phyloP scores from a whole-genome alignment of 2,113 vertebrate genomes.

The Microcebus ravelobensis region DNA sequence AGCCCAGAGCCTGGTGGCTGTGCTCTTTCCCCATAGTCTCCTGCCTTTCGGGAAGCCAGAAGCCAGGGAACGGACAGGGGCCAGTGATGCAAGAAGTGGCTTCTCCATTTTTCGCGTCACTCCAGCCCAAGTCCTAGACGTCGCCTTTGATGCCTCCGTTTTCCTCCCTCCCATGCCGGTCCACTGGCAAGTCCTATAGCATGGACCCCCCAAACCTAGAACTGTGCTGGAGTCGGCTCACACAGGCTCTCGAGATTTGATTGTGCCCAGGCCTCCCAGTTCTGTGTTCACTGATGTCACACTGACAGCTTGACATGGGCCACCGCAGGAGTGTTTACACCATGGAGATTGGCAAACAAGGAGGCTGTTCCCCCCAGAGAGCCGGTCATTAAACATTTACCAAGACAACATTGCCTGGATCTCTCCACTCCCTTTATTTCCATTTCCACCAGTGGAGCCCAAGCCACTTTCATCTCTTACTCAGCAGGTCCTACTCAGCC shows the following conservation, averaged over 20 bases:
- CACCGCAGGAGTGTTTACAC: neutral
- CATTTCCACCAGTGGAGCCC: neutral
- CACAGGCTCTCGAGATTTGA: fast-evolving
- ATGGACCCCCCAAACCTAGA: neutral
- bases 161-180: neutral
- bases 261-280: neutral
- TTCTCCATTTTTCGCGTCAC: neutral
- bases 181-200: no score
- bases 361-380: neutral
- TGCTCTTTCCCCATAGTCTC: neutral
- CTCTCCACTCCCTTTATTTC: neutral
- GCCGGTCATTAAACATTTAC: neutral
- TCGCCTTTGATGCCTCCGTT: neutral
- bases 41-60: neutral
- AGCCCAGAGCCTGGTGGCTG: neutral
- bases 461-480: neutral
- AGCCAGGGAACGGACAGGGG: neutral
- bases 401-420: neutral
- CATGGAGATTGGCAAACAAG: neutral
- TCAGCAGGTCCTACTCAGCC: neutral
- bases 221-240: fast-evolving
- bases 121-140: neutral
- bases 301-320: neutral
- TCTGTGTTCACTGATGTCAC: neutral
- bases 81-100: neutral